A percentile compares a stretch with the other conserved stretches of the same genome.
phyloP scores from a whole-genome alignment of 2,888 invertebrate genomes.

The Hydroisotoma schaefferi region DNA sequence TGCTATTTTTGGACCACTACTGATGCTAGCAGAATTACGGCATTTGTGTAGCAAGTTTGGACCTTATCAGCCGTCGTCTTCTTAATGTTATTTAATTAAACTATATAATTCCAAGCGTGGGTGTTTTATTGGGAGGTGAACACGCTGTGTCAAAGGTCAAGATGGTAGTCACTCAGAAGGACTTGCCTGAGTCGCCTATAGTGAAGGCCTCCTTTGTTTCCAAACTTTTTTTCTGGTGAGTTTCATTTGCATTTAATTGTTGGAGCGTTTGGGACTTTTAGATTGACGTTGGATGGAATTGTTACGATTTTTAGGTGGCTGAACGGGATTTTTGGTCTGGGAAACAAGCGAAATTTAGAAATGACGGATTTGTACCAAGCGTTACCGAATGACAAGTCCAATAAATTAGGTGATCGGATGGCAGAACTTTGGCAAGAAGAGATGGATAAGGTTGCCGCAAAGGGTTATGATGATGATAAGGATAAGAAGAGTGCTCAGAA shows the following conservation, averaged over 20 bases:
- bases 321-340: conserved; percentile 69
- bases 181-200: conserved; percentile 29
- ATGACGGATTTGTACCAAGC: conserved; percentile 71
- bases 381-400: conserved; percentile 66
- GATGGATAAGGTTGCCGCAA: conserved; percentile 19
- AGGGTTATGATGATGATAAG: neutral
- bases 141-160: neutral
- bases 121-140: too few relatives aligned
- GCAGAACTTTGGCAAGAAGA: conserved; percentile 50
- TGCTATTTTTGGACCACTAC: too few relatives aligned
- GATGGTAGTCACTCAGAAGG: conserved; percentile 17
- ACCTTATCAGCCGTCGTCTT: too few relatives aligned
- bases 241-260: too few relatives aligned
- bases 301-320: too few relatives aligned
- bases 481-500: conserved; percentile 8
- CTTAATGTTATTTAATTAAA: too few relatives aligned
- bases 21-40: too few relatives aligned
- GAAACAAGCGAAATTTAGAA: conserved; percentile 67
- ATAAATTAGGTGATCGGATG: conserved; percentile 63
- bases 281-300: too few relatives aligned
- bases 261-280: too few relatives aligned
- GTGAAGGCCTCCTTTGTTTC: conserved; percentile 39
- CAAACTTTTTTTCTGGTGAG: conserved; percentile 44
- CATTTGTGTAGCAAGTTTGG: too few relatives aligned
- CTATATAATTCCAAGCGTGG: too few relatives aligned